Conservation (phyloP, 64 coral and sea anemone species). For the Pachyseris speciosa region DNA sequence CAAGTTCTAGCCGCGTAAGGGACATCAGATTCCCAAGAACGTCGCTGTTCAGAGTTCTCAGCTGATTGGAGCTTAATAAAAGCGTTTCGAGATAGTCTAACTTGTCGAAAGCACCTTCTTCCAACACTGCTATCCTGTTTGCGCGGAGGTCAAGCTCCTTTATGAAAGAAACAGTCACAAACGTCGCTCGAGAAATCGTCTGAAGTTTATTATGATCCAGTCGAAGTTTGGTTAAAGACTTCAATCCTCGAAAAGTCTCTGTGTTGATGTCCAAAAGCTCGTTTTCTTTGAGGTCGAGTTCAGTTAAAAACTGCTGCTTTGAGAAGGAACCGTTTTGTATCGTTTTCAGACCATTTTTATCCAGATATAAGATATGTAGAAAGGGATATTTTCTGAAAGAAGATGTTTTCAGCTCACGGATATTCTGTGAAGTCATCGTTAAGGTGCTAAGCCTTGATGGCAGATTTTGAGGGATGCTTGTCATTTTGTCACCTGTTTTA, state of each 20-base stretch:
- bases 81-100: slow-evolving; percentile 21
- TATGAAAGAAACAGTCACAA: background rate
- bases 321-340: slow-evolving; percentile 50
- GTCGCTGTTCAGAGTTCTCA: slow-evolving; percentile 5
- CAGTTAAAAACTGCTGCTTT: background rate
- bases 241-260: slow-evolving; percentile 39
- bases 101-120: slow-evolving; percentile 41
- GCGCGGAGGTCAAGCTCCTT: slow-evolving; percentile 1
- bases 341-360: slow-evolving; percentile 1
- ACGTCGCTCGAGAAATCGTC: background rate
- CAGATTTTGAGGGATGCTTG: background rate
- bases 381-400: slow-evolving; percentile 24
- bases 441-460: slow-evolving; percentile 11
- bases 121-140: slow-evolving; percentile 23
- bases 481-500: background rate
- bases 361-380: slow-evolving; percentile 20
- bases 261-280: background rate
- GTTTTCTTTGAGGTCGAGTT: slow-evolving; percentile 34
- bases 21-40: slow-evolving; percentile 64
- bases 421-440: background rate
- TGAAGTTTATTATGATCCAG: slow-evolving; percentile 33
- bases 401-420: background rate
- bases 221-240: background rate
- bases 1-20: slow-evolving; percentile 18
- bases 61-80: background rate